These are phyloP conservation scores for Bettongia penicillata DNA, from an alignment of 2,113 vertebrate genomes.

Conservation along the genomic window DNA sequence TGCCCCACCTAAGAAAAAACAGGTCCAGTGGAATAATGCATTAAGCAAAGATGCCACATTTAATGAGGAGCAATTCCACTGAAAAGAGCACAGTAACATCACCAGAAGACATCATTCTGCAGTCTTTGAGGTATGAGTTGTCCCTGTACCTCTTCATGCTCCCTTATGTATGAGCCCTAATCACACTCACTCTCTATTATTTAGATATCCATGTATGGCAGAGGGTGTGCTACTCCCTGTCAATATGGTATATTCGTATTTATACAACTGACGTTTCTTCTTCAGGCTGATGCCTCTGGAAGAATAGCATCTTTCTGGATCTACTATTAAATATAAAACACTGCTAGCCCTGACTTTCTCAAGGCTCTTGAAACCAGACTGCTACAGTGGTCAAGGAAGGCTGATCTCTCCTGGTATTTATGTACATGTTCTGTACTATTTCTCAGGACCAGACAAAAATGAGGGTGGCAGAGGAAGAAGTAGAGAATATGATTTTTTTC, in stretches of 20 bases:
- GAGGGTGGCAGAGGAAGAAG: not conserved
- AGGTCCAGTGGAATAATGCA: not conserved
- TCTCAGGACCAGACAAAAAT: not conserved
- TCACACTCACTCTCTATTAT: not conserved
- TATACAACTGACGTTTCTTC: not conserved
- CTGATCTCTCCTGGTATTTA: not conserved
- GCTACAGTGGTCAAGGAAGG: not conserved
- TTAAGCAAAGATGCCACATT: not conserved
- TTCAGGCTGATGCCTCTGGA: not conserved
- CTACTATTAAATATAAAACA: not conserved
- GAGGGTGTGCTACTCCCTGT: not conserved
- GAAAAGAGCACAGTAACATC: not conserved
- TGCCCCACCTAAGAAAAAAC: not conserved
- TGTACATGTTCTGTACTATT: not conserved
- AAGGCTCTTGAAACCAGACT: not conserved
- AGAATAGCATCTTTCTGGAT: not conserved
- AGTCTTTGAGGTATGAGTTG: not conserved
- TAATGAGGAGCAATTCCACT: not conserved
- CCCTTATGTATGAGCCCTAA: not conserved
- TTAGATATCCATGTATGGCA: not conserved
- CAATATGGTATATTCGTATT: not conserved
- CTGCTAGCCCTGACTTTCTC: not conserved
- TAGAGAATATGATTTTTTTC: not conserved
- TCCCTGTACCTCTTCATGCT: not conserved
- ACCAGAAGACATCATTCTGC: not conserved